Evolutionary conservation across 1,140 invertebrate species (phyloP), one percentile per base, ranked within the genome.

Genomic region (Leguminivora glycinivorella): DNA sequence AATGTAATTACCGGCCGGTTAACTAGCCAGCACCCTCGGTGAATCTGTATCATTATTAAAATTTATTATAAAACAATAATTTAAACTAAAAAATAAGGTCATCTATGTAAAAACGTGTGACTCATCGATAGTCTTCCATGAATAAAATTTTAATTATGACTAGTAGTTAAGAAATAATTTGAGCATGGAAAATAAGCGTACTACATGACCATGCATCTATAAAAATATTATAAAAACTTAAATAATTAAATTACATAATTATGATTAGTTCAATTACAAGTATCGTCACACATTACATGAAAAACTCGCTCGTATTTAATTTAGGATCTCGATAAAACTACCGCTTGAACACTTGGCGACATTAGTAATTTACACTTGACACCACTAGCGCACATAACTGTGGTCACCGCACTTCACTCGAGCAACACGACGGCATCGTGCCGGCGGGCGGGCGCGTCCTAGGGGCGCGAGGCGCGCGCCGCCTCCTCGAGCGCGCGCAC

Each of bases 401-500:
- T 14, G 17, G 29, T 70, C 72, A 70, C 25, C 66, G 56, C 40
- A 43, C 40, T 67, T 79, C 77, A 83, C 79, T 85, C 82, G 72
- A 84, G 79, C 52, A 85, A 72, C 71, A 85, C 78, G 66, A 84
- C 79, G 74, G 26, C 10, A 19, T 69, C 52, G 68, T 69, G 52
- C 12, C 24, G 43, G 81, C 79, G 79, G 77, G 4, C 40, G 76
- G 34, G 58, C n/a, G 73, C 70, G 38, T 79, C 81, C 82, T 94
- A 95, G 83, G 94, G 94, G 72, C 95, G 93, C 78, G 94, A 94
- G 78, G 95, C 95, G 85, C 96, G 93, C 71, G 96, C 96, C 70
- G 96, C 96, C 93, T 97, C 96, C 92, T 97, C 96, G 76, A 97
- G 92, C 70, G 95, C 96, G 81, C 96, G 94, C 83, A 97, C 95